Evolutionary conservation across 2,113 vertebrate species (phyloP).

Genomic region (Peucedramus taeniatus): DNA sequence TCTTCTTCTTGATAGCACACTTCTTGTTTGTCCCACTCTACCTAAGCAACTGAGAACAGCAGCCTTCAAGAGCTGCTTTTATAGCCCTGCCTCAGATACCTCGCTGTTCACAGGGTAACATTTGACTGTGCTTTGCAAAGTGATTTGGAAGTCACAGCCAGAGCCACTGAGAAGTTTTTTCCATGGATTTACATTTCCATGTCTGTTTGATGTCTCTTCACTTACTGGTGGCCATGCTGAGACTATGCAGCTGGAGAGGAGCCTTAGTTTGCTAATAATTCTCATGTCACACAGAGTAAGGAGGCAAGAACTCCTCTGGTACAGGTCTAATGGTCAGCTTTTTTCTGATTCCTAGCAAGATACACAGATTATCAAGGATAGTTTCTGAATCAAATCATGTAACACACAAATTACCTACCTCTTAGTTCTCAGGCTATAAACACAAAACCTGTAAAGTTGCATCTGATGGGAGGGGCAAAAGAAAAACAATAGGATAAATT

Average conservation of each 20-base stretch:
- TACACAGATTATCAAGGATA: neutral
- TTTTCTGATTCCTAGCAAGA: neutral
- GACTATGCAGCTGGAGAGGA: neutral
- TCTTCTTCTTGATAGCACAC: neutral
- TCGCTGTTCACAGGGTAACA: fast-evolving
- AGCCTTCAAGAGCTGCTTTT: neutral
- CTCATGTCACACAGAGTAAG: neutral
- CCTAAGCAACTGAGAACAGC: neutral
- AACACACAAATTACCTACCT: neutral
- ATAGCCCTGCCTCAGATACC: neutral
- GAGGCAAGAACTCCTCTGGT: neutral
- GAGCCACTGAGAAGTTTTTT: neutral
- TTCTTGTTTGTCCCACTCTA: neutral
- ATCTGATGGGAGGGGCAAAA: neutral
- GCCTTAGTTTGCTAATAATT: neutral
- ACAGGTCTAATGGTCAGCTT: neutral
- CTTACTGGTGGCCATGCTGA: neutral
- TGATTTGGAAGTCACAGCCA: neutral
- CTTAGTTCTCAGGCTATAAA: neutral
- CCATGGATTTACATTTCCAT: neutral
- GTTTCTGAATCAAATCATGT: neutral
- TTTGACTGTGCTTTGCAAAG: neutral
- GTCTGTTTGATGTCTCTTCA: neutral
- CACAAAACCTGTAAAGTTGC: neutral
- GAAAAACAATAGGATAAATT: neutral